Evolutionary conservation across 2,113 vertebrate genomes (phyloP).

Genomic region (Phylloscopus trochilus): DNA sequence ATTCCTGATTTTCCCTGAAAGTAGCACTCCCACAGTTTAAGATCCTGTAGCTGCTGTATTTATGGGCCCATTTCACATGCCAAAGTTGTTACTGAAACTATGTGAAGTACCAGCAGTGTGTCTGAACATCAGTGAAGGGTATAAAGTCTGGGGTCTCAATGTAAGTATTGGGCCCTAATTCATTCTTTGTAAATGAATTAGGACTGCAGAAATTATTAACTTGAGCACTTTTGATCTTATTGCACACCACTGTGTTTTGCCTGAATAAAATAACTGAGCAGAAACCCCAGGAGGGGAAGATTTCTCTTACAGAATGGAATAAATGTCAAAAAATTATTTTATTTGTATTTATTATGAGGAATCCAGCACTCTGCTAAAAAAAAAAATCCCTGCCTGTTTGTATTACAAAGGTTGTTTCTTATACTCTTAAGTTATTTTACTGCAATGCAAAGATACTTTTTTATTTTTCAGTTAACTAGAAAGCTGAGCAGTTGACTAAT

Average conservation of each 20-base stretch:
- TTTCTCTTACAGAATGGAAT: background rate
- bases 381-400: background rate
- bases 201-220: background rate
- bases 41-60: background rate
- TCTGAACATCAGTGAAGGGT: background rate
- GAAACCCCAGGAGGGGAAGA: background rate
- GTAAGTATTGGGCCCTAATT: background rate
- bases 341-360: slow-evolving; percentile 1
- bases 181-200: background rate
- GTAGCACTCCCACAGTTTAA: background rate
- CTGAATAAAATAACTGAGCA: background rate
- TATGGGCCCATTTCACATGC: background rate
- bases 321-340: background rate
- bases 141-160: background rate
- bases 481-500: background rate
- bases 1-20: background rate
- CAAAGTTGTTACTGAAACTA: background rate
- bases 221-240: background rate
- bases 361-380: background rate
- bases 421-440: background rate
- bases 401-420: background rate
- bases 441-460: background rate
- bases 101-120: background rate
- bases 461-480: background rate
- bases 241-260: background rate